Evolutionary conservation across 2,888 invertebrate species (phyloP), one percentile per base, ranked within the genome.

Genomic region (Buathra laborator): DNA sequence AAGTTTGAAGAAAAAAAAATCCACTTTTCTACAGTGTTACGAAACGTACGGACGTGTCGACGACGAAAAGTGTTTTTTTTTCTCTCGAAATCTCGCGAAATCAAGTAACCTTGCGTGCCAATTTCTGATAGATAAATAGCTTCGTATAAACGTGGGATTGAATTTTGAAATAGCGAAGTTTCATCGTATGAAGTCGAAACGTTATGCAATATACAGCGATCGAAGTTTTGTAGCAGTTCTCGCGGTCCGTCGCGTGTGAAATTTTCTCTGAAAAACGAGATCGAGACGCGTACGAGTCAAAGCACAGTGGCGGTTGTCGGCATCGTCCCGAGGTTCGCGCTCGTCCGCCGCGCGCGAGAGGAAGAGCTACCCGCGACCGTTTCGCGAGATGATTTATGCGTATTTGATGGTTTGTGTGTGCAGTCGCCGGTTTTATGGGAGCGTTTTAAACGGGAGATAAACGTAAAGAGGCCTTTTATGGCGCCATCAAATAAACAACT

Each of bases 401-500:
- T 89, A 90, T 90, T 92, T 93, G 93, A 94, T 93, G 92, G 92
- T 92, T 92, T 92, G 92, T 92, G 90, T 89, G 91, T 91, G 91
- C 91, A 91, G 92, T 92, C 92, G 89, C 89, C 87, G 91, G 92
- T 93, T 93, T 94, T 93, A 93, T 92, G 93, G 91, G 93, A 92
- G 89, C 92, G 90, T 93, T 94, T 93, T 93, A 93, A 94, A 94
- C 92, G 93, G 92, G 91, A 93, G 92, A 94, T 94, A 93, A 93
- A 93, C 93, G 92, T 93, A 93, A 94, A 93, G 93, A 94, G 94
- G 93, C 92, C 93, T 94, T 94, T 94, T 94, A 94, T 91, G 92
- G 92, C 92, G 91, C 93, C 93, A 94, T 94, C 93, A 94, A 94
- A 94, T 94, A 94, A 94, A 94, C 93, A 93, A 93, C 94, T 94